phyloP scores from a whole-genome alignment of 2,888 invertebrate species.

The Limnephilus rhombicus region DNA sequence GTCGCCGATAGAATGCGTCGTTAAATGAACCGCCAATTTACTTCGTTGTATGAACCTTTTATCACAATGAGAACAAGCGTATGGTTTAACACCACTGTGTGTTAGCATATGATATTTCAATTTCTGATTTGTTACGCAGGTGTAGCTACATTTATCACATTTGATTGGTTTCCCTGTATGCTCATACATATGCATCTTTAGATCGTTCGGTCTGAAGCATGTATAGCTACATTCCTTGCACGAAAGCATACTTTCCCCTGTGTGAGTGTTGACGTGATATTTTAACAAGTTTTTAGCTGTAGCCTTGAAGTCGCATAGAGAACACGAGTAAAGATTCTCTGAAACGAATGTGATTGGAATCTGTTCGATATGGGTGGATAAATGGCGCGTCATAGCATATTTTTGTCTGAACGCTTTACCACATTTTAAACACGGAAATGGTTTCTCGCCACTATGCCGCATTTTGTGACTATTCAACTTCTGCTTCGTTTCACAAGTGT shows the following conservation, averaged over 20 bases:
- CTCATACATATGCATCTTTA: neutral
- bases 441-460: neutral
- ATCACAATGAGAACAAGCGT: neutral
- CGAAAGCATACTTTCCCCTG: neutral
- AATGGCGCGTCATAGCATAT: neutral
- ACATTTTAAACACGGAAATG: neutral
- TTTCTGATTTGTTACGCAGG: neutral
- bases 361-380: neutral
- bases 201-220: neutral
- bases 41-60: neutral
- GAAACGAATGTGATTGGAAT: neutral
- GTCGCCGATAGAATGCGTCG: neutral
- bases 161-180: conserved; percentile 1
- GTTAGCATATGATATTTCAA: neutral
- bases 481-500: neutral
- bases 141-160: neutral
- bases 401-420: neutral
- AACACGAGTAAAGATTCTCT: neutral
- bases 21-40: neutral
- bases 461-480: neutral
- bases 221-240: neutral
- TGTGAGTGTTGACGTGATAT: neutral
- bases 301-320: neutral
- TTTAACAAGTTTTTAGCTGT: neutral
- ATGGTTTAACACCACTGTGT: neutral